A percentile compares a stretch with the other conserved stretches of the same genome.
phyloP scores from a whole-genome alignment of 2,113 vertebrate genomes.

The Riparia riparia region DNA sequence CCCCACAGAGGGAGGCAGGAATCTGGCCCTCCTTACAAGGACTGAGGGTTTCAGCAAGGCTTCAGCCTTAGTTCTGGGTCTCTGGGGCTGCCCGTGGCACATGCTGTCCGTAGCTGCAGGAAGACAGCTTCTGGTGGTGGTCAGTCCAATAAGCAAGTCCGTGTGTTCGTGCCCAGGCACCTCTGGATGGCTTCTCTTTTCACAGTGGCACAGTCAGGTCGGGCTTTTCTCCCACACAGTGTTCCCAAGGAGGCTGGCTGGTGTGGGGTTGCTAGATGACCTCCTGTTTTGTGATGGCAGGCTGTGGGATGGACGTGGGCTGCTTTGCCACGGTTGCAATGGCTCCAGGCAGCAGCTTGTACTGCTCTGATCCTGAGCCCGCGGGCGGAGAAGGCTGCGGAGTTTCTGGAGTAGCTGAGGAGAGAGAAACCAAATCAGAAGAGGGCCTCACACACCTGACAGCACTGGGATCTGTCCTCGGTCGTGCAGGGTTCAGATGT shows the following conservation, averaged over 20 bases:
- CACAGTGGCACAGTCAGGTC: conserved; percentile 20
- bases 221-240: not conserved
- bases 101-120: not conserved
- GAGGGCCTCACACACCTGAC: not conserved
- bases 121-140: conserved; percentile 15
- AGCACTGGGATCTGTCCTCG: not conserved
- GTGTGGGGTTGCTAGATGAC: conserved; percentile 83
- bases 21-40: not conserved
- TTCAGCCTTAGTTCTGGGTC: conserved; percentile 6
- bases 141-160: not conserved
- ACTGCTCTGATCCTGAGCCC: conserved; percentile 92
- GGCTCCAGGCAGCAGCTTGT: conserved; percentile 93
- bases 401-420: conserved; percentile 94
- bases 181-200: conserved; percentile 18
- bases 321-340: conserved; percentile 91
- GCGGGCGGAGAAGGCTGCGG: conserved; percentile 95
- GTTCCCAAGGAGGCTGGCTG: not conserved
- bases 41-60: not conserved
- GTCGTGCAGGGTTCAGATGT: accelerated
- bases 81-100: not conserved
- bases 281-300: conserved; percentile 96
- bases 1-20: not conserved
- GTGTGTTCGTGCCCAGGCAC: not conserved
- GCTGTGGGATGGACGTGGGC: conserved; percentile 88
- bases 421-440: conserved; percentile 55